Base-by-base conservation (phyloP, 2,113 vertebrate species). In the Campylomormyrus numenius region DNA sequence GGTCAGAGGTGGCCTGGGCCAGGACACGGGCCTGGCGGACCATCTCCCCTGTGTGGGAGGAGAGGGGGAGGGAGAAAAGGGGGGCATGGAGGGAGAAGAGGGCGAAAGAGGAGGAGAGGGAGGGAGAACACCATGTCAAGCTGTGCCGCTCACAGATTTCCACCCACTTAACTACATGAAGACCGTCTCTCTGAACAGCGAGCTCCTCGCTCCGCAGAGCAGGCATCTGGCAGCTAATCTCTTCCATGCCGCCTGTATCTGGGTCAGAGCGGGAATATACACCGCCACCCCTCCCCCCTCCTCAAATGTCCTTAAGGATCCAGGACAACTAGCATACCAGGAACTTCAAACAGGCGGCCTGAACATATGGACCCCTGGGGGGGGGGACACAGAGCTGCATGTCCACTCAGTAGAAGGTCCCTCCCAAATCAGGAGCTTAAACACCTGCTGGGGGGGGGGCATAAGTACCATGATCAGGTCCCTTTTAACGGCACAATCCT, bases 21-120 rank as follows among this genome's bases (percentile, higher is more conserved):
- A 99, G 94, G 1, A 99, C 98, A n/a, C 98, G 93, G 9, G 99
- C 99, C 95, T 99, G 98, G 17, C 98, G 96, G 0, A 99, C 99
- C 99, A 99, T 99, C 90, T 99, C 99, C 91, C 98, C 99, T 99
- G 91, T 0, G 92, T 2, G 87, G 31, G 52, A 50, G 7, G 24
- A n/a, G 85, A 42, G 46, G 8, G 13, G 17, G n/a, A 10, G 27
- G 3, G 52, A 53, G 3, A 53, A 4, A 17, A 52, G 52, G 15
- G 52, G 52, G 50, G 50, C 15, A 13, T 13, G 52, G 52, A 19
- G 52, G 13, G 50, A 17, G 27, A 10, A 3, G 3, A 52, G 50
- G 3, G 15, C 4, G 15, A 52, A 17, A 17, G 50, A 52, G 50
- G 7, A 2, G 2, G 21, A 7, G 45, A 49, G 3, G 46, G 56